These are phyloP conservation scores for Hippocampus guttulatus DNA, from an alignment of 2,113 vertebrate genomes.

Conservation along the genomic window DNA sequence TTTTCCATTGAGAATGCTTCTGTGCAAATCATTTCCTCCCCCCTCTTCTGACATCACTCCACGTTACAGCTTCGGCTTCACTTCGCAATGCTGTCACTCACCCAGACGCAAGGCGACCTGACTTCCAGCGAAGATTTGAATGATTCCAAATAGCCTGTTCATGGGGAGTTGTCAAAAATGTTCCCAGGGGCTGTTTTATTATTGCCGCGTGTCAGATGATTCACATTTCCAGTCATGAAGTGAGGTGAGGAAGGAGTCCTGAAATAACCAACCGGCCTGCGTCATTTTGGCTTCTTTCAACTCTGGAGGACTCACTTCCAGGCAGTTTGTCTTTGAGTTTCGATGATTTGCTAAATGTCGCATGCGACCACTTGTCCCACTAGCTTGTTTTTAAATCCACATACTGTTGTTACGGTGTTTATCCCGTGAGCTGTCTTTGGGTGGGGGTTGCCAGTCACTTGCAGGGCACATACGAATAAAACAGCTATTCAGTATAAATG, in stretches of 20 bases:
- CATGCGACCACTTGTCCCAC: background rate
- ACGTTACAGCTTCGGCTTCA: slow-evolving; percentile 54
- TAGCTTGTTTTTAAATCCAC: background rate
- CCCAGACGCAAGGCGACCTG: background rate
- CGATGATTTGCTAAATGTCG: background rate
- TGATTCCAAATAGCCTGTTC: background rate
- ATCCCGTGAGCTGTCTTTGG: too few relatives aligned
- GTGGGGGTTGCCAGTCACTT: too few relatives aligned
- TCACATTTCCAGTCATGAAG: slow-evolving; percentile 27
- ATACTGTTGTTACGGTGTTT: too few relatives aligned
- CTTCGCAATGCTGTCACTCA: slow-evolving; percentile 25
- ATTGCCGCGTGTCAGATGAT: slow-evolving; percentile 27
- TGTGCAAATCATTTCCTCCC: slow-evolving; percentile 52
- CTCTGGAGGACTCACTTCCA: slow-evolving; percentile 22
- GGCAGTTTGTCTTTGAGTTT: slow-evolving; percentile 30
- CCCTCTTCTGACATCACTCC: slow-evolving; percentile 58
- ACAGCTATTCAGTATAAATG: too few relatives aligned
- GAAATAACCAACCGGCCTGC: background rate
- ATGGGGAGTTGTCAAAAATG: background rate
- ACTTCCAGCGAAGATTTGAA: background rate
- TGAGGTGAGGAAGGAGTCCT: slow-evolving; percentile 1
- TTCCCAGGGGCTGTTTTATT: slow-evolving; percentile 7
- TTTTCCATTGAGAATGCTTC: slow-evolving; percentile 54
- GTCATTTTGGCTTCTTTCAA: too few relatives aligned
- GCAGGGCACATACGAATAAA: too few relatives aligned